Evolutionary conservation across 1,140 invertebrate species (phyloP), one percentile per base, ranked within the genome.

Genomic region (Hylyphantes graminicola): DNA sequence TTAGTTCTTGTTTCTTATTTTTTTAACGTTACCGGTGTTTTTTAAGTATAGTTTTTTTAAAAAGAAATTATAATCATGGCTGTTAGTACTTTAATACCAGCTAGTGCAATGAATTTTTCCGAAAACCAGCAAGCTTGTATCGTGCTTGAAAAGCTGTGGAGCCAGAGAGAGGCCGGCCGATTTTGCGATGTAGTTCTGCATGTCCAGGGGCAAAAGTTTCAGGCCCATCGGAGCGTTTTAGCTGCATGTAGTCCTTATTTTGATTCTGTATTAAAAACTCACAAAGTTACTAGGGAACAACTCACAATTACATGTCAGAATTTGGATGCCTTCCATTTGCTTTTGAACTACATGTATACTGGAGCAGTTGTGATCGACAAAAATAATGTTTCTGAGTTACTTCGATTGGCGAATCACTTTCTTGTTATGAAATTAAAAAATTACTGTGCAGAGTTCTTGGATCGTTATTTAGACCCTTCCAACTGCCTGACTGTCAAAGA

Each of bases 311-410:
- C 90, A 51, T 93, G 92, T 88, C 89, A 92, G 87, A 91, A 93
- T 88, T 90, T 90, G 72, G 91, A 92, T 78, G 91, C 92, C 54
- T 94, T 94, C 89, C 90, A 92, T 73, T 89, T 90, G 68, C 89
- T 94, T 55, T 86, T 94, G 4, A 92, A 93, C 88, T 94, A 93
- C 88, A 92, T 94, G 90, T 94, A 94, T 88, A 93, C 93, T 64
- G 93, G 93, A 76, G 89, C 88, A 75, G 89, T 94, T 67, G 90
- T 90, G 57, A 92, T 94, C 77, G 91, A 93, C 87, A 90, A 92
- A 86, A 90, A 90, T 50, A 93, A 92, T 88, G 92, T 94, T 77
- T 90, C 91, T 50, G 93, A 93, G 88, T 87, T 94, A 15, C 87
- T 94, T 53, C 90, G 91, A 86, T 88, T 94, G 73, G 91, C 93